Conservation (phyloP, 2,888 invertebrate species). For the Xanthorhoe spadicearia region DNA sequence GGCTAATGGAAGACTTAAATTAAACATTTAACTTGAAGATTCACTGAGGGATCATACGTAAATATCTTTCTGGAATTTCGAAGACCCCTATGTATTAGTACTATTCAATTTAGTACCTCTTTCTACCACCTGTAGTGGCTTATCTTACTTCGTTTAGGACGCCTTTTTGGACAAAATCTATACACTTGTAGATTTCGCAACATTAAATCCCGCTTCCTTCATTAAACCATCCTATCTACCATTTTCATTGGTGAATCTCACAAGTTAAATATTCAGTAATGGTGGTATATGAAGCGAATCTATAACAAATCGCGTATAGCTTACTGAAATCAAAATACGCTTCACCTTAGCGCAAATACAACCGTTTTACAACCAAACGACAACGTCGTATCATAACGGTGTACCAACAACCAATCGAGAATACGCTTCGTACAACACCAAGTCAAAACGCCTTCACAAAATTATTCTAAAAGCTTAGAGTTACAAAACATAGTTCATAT, state of each 20-base stretch:
- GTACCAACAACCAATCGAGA: not conserved
- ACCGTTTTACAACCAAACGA: constrained; percentile 28
- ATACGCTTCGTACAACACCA: constrained; percentile 11
- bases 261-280: constrained; percentile 14
- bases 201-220: not conserved
- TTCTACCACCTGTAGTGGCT: constrained; percentile 9
- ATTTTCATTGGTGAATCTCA: constrained; percentile 8
- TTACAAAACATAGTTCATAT: constrained; percentile 29
- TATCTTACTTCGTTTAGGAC: not conserved
- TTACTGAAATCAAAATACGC: constrained; percentile 23
- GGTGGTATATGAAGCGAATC: constrained; percentile 11
- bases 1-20: constrained; percentile 14
- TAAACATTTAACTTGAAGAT: constrained; percentile 24
- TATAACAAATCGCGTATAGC: not conserved
- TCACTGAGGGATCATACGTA: constrained; percentile 11
- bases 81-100: constrained; percentile 5
- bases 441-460: constrained; percentile 26
- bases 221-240: not conserved
- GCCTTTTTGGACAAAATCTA: not conserved
- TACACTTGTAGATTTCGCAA: constrained; percentile 9
- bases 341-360: constrained; percentile 19
- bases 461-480: constrained; percentile 32
- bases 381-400: constrained; percentile 7
- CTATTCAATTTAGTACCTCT: constrained; percentile 16
- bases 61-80: constrained; percentile 13